phyloP scores from a whole-genome alignment of 2,113 vertebrate species.

The Eublepharis macularius region DNA sequence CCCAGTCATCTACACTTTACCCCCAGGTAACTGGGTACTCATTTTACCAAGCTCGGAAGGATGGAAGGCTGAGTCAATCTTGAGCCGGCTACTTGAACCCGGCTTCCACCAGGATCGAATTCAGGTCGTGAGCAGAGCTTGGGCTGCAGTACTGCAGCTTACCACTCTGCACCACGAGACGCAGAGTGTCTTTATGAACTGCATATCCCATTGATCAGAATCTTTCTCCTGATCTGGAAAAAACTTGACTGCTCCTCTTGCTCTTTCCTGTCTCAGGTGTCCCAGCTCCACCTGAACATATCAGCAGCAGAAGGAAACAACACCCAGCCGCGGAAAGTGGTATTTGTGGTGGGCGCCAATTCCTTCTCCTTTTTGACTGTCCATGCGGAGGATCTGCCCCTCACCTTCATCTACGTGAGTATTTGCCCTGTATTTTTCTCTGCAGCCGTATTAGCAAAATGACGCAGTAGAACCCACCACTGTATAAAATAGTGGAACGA shows the following conservation, averaged over 20 bases:
- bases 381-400: fast-evolving
- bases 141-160: too few species aligned
- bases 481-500: not conserved
- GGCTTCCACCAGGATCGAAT: too few species aligned
- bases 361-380: fast-evolving
- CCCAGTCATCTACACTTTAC: too few species aligned
- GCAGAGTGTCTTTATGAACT: not conserved
- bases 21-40: too few species aligned
- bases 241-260: not conserved
- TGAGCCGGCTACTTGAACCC: too few species aligned
- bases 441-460: not conserved
- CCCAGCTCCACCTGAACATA: fast-evolving
- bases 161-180: too few species aligned
- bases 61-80: too few species aligned
- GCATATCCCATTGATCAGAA: not conserved
- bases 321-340: not conserved
- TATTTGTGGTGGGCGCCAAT: not conserved
- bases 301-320: not conserved
- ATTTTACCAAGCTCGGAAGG: too few species aligned
- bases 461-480: not conserved
- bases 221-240: slow-evolving; percentile 18
- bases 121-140: too few species aligned
- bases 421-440: too few species aligned
- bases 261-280: not conserved
- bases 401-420: not conserved